Conservation (phyloP, 2,113 vertebrate genomes). For the Mustela lutreola region DNA sequence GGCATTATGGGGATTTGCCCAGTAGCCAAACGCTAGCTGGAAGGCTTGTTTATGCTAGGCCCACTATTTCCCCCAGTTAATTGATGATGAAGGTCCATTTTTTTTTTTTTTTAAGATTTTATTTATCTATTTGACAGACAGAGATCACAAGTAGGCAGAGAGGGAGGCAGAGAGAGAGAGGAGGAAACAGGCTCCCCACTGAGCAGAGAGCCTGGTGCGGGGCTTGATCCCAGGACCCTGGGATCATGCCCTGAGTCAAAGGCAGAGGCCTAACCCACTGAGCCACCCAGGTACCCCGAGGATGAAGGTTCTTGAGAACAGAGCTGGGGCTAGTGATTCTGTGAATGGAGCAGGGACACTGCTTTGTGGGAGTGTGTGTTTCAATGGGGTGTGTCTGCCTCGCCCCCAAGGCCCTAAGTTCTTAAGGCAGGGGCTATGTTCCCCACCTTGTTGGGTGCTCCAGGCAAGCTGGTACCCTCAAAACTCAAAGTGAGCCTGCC, state of each 20-base stretch:
- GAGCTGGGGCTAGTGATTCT: not conserved
- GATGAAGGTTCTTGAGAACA: not conserved
- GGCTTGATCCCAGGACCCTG: too few relatives aligned
- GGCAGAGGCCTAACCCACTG: too few relatives aligned
- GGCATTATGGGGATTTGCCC: not conserved
- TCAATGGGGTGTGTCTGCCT: too few relatives aligned
- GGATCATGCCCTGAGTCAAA: too few relatives aligned
- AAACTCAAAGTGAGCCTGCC: not conserved
- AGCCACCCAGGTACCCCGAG: too few relatives aligned
- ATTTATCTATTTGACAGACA: too few relatives aligned
- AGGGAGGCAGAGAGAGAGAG: accelerated
- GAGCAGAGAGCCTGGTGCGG: too few relatives aligned
- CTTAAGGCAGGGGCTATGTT: too few relatives aligned
- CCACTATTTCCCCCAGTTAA: not conserved
- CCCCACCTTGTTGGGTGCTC: too few relatives aligned
- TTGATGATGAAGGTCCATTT: not conserved
- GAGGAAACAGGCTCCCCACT: too few relatives aligned
- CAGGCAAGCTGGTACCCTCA: not conserved
- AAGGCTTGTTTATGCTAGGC: not conserved
- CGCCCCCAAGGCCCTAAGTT: accelerated
- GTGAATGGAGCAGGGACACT: not conserved
- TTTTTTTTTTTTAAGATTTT: too few relatives aligned
- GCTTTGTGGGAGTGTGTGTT: not conserved
- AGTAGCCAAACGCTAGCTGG: not conserved
- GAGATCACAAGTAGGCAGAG: too few relatives aligned